Evolutionary conservation across 1,140 invertebrate genomes (phyloP), one percentile per base, ranked within the genome.

Genomic region (Solenopsis invicta): DNA sequence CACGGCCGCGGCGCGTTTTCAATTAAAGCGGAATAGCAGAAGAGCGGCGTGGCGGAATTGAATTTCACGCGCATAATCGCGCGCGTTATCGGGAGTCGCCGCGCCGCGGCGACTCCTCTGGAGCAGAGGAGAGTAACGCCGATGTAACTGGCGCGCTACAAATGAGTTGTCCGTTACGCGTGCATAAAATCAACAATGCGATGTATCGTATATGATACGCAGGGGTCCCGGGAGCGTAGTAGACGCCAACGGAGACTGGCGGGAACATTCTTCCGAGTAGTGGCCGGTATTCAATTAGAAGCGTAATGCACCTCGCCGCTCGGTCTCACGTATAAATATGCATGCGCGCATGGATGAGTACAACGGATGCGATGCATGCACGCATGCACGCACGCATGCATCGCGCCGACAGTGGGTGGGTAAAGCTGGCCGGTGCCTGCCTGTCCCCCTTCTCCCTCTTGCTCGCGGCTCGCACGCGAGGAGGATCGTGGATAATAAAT

Each of bases 201-300:
- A 61, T 41, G 41, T 50, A 84, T 82, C 80, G 54, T 48, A 12
- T 24, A 37, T 9, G 54, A 84, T 75, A 74, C 67, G 54, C 10
- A 59, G 52, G 37, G 34, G 12, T 69, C 77, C 29, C 67, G 50
- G 74, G 72, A 72, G 61, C 34, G 50, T 62, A 64, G 61, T 81
- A 74, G 77, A 54, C 67, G 50, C 62, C 37, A 74, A 8, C 81
- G 48, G 18, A 54, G 24, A 54, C 45, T 50, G 71, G 29, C 86
- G 80, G 24, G 64, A 54, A 76, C 45, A 61, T 78, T 88, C 77
- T 82, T 87, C 61, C 37, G 54, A 74, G 67, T 87, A 52, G 54
- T 61, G 54, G 66, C 54, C 56, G 61, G 82, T 78, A 88, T 89
- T 89, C 88, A 89, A 88, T 89, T 89, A 89, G 80, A 88, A 67